A percentile compares a stretch with the other conserved stretches of the same genome.
Conservation (phyloP, 1,140 invertebrate genomes). For the Listronotus oregonensis region DNA sequence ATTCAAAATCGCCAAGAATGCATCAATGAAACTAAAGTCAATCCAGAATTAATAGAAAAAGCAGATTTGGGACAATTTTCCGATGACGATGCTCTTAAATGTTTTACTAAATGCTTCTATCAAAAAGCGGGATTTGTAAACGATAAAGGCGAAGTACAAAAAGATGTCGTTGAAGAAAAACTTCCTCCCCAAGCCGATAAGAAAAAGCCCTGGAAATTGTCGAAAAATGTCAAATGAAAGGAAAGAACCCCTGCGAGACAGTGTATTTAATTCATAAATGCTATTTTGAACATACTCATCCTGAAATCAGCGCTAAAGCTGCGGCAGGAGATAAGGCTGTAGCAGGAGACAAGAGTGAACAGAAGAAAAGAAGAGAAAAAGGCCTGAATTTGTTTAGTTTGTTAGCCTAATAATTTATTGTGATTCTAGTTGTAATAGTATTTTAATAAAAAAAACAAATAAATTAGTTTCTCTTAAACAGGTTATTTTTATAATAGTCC, state of each 20-base stretch:
- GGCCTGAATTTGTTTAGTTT: not conserved
- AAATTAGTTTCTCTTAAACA: no score
- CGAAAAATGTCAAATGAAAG: constrained; percentile 57
- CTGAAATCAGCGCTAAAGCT: not conserved
- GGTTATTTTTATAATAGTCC: no score
- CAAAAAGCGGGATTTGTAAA: constrained; percentile 49
- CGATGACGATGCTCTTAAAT: constrained; percentile 47
- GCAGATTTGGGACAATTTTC: constrained; percentile 50
- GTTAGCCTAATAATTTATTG: constrained; percentile 21
- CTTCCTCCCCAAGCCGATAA: constrained; percentile 45
- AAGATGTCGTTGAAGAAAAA: constrained; percentile 51
- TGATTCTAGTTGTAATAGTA: constrained; percentile 22
- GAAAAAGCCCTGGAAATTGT: constrained; percentile 48
- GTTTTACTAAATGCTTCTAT: constrained; percentile 53
- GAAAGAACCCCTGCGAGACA: constrained; percentile 57
- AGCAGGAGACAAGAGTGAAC: not conserved
- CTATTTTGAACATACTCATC: constrained; percentile 54
- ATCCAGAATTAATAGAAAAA: constrained; percentile 49
- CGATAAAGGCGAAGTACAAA: constrained; percentile 47
- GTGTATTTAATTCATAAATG: constrained; percentile 60
- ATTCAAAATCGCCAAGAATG: constrained; percentile 46
- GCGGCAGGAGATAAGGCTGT: not conserved
- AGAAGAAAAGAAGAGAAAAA: constrained; percentile 14
- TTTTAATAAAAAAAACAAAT: not conserved
- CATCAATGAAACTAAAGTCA: constrained; percentile 47